Evolutionary conservation across 2,797 vertebrate genomes (phyloP), one percentile per base, ranked within the genome.

Genomic region (Yasuhikotakia modesta): DNA sequence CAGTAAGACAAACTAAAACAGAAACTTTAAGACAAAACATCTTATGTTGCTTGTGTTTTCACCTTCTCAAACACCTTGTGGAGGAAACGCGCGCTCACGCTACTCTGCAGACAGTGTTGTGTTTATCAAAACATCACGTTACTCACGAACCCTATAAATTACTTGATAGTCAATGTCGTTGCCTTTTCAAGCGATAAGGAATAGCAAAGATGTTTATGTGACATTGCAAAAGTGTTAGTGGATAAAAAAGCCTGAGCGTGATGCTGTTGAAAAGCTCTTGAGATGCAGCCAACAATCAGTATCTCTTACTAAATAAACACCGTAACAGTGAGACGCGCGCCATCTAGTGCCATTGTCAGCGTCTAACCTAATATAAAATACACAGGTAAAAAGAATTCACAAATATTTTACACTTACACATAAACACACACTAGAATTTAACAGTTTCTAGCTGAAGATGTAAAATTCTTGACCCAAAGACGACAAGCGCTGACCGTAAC

Each of bases 271-370:
- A 81, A 60, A 78, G 66, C 76, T 58, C 48, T 43, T 79, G 79
- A 74, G 52, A 19, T 45, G 4, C 13, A 65, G 39, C 77, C 79
- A 80, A 70, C 61, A 63, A 48, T 65, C 50, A 68, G 57, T 17
- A 16, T 64, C 70, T 64, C 58, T 65, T 13, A 61, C 27, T 39
- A 53, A 82, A 63, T 8, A 53, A 73, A 73, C 70, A 70, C 64
- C 17, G 45, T 52, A 19, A 70, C 45, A 46, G 27, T 17, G 79
- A 45, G 43, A 80, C 83, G 8, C 27, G 70, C 50, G 79, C 86
- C 88, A 83, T 78, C 87, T 82, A 75, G 85, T 85, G 88, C 72
- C 58, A 32, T 12, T 21, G 30, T 16, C n/a, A n/a, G n/a, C n/a
- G n/a, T n/a, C n/a, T n/a, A n/a, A n/a, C n/a, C n/a, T n/a, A n/a